Conservation (phyloP, 1,140 invertebrate genomes). For the Kradibia gibbosae region DNA sequence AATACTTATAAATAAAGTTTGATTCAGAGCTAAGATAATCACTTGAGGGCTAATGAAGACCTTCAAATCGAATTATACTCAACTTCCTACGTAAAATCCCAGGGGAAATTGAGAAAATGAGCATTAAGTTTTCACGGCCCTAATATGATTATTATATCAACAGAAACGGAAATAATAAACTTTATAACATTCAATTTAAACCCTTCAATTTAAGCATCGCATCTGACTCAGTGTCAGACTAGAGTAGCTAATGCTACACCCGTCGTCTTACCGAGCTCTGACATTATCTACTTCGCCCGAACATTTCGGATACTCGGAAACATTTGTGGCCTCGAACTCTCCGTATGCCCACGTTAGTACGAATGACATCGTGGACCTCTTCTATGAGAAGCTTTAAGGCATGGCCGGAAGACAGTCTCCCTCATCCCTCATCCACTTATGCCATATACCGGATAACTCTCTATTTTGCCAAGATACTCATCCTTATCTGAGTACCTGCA, state of each 20-base stretch:
- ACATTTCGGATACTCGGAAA: not conserved
- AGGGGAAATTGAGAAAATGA: slow-evolving; percentile 26
- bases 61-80: slow-evolving; percentile 40
- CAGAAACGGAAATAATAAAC: slow-evolving; percentile 3
- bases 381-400: too few relatives aligned
- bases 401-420: too few relatives aligned
- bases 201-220: not conserved
- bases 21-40: not conserved
- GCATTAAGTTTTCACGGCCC: not conserved
- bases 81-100: slow-evolving; percentile 4
- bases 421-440: too few relatives aligned
- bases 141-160: slow-evolving; percentile 12
- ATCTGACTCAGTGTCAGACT: not conserved
- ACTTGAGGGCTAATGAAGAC: slow-evolving; percentile 52
- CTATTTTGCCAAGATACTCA: too few relatives aligned
- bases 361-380: too few relatives aligned
- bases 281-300: slow-evolving; percentile 24
- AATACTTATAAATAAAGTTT: slow-evolving; percentile 2
- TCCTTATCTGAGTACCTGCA: too few relatives aligned
- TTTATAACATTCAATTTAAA: slow-evolving; percentile 19
- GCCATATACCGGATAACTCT: too few relatives aligned
- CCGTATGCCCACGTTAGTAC: too few relatives aligned
- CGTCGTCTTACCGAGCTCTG: not conserved
- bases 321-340: too few relatives aligned
- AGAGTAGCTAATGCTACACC: not conserved